phyloP scores from a whole-genome alignment of 64 coral and sea anemone species.

The Orbicella faveolata region DNA sequence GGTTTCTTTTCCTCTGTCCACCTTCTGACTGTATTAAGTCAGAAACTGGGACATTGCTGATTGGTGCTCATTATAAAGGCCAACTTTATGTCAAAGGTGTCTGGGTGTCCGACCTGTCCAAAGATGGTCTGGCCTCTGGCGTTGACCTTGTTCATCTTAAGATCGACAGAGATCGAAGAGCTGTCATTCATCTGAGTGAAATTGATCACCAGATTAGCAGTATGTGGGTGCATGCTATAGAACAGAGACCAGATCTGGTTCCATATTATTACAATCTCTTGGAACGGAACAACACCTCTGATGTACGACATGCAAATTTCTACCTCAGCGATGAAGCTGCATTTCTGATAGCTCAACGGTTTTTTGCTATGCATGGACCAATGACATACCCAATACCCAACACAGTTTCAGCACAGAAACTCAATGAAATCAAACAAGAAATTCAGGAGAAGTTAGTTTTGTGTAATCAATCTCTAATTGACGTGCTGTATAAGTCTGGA shows the following conservation, averaged over 20 bases:
- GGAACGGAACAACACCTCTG: conserved; percentile 36
- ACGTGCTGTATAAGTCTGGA: conserved; percentile 47
- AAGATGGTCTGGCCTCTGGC: conserved; percentile 60
- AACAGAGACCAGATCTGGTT: conserved; percentile 58
- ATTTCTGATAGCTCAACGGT: conserved; percentile 46
- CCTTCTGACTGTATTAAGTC: conserved; percentile 44
- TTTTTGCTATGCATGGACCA: conserved; percentile 58
- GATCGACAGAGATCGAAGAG: conserved; percentile 66
- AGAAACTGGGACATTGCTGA: conserved; percentile 44
- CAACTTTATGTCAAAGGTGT: conserved; percentile 72
- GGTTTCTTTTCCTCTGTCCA: conserved; percentile 68
- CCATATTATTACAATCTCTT: conserved; percentile 53
- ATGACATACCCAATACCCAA: conserved; percentile 61
- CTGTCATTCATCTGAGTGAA: conserved; percentile 69
- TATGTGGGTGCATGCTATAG: conserved; percentile 73
- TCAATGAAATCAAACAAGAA: conserved; percentile 49
- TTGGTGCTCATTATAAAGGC: conserved; percentile 30
- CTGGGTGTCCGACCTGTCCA: conserved; percentile 64
- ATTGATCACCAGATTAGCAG: conserved; percentile 69
- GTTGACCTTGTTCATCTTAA: conserved; percentile 69
- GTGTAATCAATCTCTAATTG: conserved; percentile 43
- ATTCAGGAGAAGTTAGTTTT: conserved; percentile 53
- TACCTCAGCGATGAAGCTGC: conserved; percentile 37
- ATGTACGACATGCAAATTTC: conserved; percentile 52
- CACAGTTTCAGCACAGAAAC: conserved; percentile 41